Conservation (phyloP, 2,113 vertebrate species). For the Crypturellus undulatus region DNA sequence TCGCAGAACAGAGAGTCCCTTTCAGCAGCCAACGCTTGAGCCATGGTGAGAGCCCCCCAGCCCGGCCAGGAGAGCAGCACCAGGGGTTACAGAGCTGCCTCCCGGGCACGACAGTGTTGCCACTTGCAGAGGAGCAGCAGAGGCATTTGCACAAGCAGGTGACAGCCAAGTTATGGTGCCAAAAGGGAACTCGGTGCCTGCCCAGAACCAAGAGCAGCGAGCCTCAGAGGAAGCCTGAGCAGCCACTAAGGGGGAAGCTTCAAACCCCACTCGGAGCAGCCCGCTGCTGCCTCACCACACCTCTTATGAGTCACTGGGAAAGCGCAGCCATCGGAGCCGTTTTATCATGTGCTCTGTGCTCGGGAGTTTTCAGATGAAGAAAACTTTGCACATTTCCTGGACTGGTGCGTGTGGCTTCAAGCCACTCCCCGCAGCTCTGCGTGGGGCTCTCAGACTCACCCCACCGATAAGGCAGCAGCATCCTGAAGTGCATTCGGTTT, state of each 20-base stretch:
- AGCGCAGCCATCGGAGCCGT: not conserved
- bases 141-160: fast-evolving
- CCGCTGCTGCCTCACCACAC: not conserved
- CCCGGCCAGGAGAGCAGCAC: not conserved
- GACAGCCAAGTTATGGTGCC: not conserved
- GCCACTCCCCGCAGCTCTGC: not conserved
- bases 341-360: not conserved
- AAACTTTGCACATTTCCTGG: not conserved
- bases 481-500: not conserved
- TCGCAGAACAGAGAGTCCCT: not conserved
- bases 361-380: not conserved
- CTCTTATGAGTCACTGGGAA: not conserved
- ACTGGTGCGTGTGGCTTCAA: not conserved
- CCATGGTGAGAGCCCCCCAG: not conserved
- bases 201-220: not conserved
- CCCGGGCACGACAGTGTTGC: fast-evolving
- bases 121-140: fast-evolving
- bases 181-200: fast-evolving
- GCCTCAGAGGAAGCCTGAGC: not conserved
- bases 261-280: not conserved
- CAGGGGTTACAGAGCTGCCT: not conserved
- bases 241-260: not conserved
- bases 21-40: fast-evolving
- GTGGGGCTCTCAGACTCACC: not conserved
- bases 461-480: not conserved